These are phyloP conservation scores for Pseudorhiza aurosa DNA, from an alignment of 30 jellyfish, hydroid and myxozoan genomes.

Conservation along the genomic window DNA sequence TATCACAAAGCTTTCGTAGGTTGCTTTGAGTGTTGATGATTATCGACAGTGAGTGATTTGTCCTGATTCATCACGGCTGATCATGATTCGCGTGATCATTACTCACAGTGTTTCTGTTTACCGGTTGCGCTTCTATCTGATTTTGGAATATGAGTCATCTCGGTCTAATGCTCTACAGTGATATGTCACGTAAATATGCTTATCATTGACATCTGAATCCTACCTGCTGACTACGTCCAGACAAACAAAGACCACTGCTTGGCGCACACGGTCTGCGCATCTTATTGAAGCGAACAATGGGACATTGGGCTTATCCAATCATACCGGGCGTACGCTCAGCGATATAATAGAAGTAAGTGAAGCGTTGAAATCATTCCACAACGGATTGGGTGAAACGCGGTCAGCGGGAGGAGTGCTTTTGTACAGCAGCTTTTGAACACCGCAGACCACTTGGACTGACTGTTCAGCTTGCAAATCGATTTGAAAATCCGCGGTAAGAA, in stretches of 20 bases:
- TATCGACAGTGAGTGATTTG: too few relatives aligned
- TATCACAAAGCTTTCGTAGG: too few relatives aligned
- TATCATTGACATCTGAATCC: not conserved
- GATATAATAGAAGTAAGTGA: slow-evolving; percentile 68
- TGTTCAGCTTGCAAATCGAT: slow-evolving; percentile 27
- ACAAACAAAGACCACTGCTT: slow-evolving; percentile 2
- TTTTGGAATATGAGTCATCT: too few relatives aligned
- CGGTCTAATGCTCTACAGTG: too few relatives aligned
- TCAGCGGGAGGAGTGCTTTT: slow-evolving; percentile 28
- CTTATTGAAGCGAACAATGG: slow-evolving; percentile 17
- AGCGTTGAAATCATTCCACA: slow-evolving; percentile 51
- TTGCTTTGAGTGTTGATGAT: too few relatives aligned
- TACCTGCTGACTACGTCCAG: slow-evolving; percentile 16
- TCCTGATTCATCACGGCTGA: too few relatives aligned
- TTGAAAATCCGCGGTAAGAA: slow-evolving; percentile 75
- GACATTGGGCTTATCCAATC: slow-evolving; percentile 40
- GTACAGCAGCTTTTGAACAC: slow-evolving; percentile 82
- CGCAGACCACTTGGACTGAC: slow-evolving; percentile 79
- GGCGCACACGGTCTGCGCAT: slow-evolving; percentile 53
- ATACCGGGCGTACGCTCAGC: slow-evolving; percentile 2
- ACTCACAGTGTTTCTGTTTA: too few relatives aligned
- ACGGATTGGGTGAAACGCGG: slow-evolving; percentile 30
- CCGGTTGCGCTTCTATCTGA: too few relatives aligned
- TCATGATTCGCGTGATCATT: too few relatives aligned
- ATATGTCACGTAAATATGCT: too few relatives aligned